Evolutionary conservation across 2,888 invertebrate species (phyloP), one percentile per base, ranked within the genome.

Genomic region (Brachycybe producta): DNA sequence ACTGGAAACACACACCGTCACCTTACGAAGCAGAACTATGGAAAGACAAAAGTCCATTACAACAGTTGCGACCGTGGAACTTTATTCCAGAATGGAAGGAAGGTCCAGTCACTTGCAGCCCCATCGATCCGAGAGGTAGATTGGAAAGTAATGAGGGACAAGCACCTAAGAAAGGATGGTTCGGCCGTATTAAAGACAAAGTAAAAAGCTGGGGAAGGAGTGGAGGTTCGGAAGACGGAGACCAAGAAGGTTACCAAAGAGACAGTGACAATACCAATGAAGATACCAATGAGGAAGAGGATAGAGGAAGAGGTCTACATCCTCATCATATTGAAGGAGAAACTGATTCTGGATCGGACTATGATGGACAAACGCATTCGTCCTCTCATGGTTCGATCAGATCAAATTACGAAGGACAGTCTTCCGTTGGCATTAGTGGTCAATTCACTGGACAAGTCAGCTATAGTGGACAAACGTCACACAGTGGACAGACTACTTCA

Each of bases 191-290:
- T 32, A 49, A 49, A 26, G 49, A 49, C 30, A 42, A 41, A 15
- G 40, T 49, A 5, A 49, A 32, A 15, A 42, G 41, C 17, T 49
- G 40, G 30, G 49, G 49, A 3, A 40, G 49, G 23, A 49, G 49
- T 34, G 49, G 49, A 1, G 49, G 49, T 13, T n/a, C n/a, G 5
- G 36, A 36, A 7, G 42, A 32, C 42, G 34, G 30, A 24, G 41
- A 30, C 2, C 8, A 5, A 13, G 41, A 41, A 24, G 41, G 24
- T n/a, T 13, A 41, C 19, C 23, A 7, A 13, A 41, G 21, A 32
- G 32, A 32, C n/a, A n/a, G 11, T n/a, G n/a, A 32, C 11, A n/a
- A n/a, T n/a, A 32, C n/a, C 11, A n/a, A 32, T 11, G 32, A 32
- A 11, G n/a, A 32, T 11, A 32, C 11, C 32, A 32, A 32, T 11